Percentiles rank a stretch among this genome's conserved stretches.
These are phyloP conservation scores for Hydraecia micacea DNA, from an alignment of 2,888 invertebrate species.

Conservation along the genomic window DNA sequence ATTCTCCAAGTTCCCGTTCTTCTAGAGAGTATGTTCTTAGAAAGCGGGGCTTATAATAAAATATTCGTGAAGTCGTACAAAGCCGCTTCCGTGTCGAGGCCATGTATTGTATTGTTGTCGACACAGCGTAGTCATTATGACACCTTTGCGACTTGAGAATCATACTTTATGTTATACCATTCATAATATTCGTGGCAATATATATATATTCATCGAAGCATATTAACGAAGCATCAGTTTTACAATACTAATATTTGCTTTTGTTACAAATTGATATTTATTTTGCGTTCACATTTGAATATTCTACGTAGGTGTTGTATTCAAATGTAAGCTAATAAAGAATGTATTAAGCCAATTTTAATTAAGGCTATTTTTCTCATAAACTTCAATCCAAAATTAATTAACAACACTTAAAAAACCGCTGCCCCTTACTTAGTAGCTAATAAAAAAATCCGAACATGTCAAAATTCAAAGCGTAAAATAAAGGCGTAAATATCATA, in stretches of 20 bases:
- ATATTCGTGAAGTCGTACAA: constrained; percentile 64
- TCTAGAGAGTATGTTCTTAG: constrained; percentile 30
- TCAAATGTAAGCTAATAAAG: background rate
- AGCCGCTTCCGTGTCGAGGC: constrained; percentile 59
- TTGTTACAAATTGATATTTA: constrained; percentile 7
- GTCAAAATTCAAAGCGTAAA: background rate
- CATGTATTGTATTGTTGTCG: constrained; percentile 57
- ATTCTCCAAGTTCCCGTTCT: constrained; percentile 44
- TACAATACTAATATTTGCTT: background rate
- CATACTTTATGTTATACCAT: constrained; percentile 2
- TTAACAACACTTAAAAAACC: background rate
- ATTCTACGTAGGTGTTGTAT: background rate
- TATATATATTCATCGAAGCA: background rate
- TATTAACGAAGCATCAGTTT: background rate
- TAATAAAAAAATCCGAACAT: background rate
- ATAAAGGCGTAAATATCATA: constrained; percentile 14
- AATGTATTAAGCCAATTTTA: too few relatives aligned
- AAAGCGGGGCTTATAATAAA: constrained; percentile 59
- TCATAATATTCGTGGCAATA: background rate
- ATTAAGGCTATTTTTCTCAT: background rate
- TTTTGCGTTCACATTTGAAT: background rate
- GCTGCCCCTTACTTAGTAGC: background rate
- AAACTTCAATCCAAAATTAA: background rate
- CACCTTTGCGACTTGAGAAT: constrained; percentile 14
- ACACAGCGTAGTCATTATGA: constrained; percentile 36